Conservation (phyloP, 2,113 vertebrate species). For the Trematocara nigrifrons region DNA sequence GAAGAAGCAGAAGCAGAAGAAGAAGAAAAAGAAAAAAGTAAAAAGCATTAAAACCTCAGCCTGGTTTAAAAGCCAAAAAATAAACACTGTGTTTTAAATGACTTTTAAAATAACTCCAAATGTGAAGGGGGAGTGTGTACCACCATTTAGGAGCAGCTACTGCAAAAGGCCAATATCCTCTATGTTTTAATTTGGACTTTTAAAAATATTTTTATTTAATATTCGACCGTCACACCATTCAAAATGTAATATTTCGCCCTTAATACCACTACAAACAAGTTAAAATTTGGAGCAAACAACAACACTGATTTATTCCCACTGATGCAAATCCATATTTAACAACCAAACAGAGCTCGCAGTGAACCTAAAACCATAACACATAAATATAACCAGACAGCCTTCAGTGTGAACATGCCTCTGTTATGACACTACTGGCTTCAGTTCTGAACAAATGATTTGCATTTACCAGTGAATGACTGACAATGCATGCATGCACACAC, state of each 20-base stretch:
- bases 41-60: not conserved
- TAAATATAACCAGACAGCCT: not conserved
- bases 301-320: not conserved
- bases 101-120: not conserved
- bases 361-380: not conserved
- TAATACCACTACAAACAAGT: not conserved
- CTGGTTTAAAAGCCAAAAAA: not conserved
- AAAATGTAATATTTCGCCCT: not conserved
- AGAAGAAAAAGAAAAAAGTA: rapidly evolving
- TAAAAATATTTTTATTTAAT: not conserved
- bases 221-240: not conserved
- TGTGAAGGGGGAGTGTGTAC: not conserved
- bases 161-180: not conserved
- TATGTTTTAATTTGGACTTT: not conserved
- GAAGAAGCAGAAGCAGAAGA: rapidly evolving
- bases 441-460: slow-evolving; percentile 16
- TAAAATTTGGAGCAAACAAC: not conserved
- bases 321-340: not conserved
- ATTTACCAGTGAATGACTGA: slow-evolving; percentile 4
- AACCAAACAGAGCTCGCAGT: not conserved
- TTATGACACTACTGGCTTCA: not conserved
- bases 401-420: not conserved
- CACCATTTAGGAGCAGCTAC: not conserved
- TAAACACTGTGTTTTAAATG: not conserved
- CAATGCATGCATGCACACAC: not conserved